Percentiles rank a stretch among this genome's conserved stretches.
phyloP scores from a whole-genome alignment of 2,113 vertebrate species.

The Siphamia tubifer region DNA sequence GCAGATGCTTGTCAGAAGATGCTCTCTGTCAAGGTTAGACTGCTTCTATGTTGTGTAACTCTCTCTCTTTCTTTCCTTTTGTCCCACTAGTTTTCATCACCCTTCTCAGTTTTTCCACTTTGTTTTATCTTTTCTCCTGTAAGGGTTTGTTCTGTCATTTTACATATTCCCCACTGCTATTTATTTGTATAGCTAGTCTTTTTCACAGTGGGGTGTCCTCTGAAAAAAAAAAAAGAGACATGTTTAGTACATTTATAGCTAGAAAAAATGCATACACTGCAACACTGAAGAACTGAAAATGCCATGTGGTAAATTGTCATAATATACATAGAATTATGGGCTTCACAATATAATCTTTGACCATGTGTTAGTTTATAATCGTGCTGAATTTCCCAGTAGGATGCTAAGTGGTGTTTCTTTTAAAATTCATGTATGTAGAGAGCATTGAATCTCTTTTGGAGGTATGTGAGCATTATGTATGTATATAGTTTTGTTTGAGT shows the following conservation, averaged over 20 bases:
- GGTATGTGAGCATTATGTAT: too few relatives aligned
- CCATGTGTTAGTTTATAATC: constrained; percentile 24
- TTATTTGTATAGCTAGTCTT: constrained; percentile 1
- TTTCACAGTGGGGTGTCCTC: neutral
- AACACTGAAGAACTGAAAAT: constrained; percentile 49
- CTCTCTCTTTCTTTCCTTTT: neutral
- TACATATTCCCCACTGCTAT: constrained; percentile 26
- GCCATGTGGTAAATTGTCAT: constrained; percentile 45
- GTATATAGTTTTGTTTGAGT: constrained; percentile 1
- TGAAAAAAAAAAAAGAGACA: neutral
- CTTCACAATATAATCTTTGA: constrained; percentile 31
- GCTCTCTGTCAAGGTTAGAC: constrained; percentile 81
- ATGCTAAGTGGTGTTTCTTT: constrained; percentile 19
- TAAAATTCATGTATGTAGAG: constrained; percentile 19
- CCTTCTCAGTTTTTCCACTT: neutral
- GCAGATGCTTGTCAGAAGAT: constrained; percentile 81
- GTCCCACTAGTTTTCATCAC: constrained; percentile 18
- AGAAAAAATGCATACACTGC: constrained; percentile 23
- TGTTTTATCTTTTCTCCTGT: constrained; percentile 8
- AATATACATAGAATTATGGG: constrained; percentile 5
- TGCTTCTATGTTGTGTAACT: constrained; percentile 27
- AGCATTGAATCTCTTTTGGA: constrained; percentile 22
- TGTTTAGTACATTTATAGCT: constrained; percentile 13
- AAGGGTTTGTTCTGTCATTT: constrained; percentile 8
- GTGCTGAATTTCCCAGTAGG: constrained; percentile 18